These are phyloP conservation scores for Hipparchia semele DNA, from an alignment of 2,888 invertebrate genomes.

Conservation along the genomic window DNA sequence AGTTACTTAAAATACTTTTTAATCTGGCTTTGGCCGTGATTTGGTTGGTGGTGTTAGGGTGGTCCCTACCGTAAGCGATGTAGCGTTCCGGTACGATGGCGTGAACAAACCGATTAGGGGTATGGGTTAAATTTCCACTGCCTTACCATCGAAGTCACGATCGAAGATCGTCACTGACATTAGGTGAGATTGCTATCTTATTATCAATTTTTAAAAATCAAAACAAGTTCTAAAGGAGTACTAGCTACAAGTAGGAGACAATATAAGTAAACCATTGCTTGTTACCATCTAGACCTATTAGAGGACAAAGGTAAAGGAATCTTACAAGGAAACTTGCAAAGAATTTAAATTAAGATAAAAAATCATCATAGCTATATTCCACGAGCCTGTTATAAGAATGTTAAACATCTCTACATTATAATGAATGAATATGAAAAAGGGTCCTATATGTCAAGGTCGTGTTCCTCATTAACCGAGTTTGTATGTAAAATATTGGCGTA, in stretches of 20 bases:
- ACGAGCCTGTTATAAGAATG: slow-evolving; percentile 2
- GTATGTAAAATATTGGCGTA: slow-evolving; percentile 35
- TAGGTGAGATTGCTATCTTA: not conserved
- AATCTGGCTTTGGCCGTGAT: too few species aligned
- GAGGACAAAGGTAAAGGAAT: too few species aligned
- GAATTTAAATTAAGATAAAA: not conserved
- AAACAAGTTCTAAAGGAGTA: too few species aligned
- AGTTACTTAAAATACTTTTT: too few species aligned
- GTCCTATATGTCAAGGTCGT: slow-evolving; percentile 43
- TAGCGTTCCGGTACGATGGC: too few species aligned
- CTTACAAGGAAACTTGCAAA: not conserved
- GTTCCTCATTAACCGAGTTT: slow-evolving; percentile 29
- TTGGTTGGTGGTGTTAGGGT: too few species aligned
- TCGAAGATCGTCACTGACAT: not conserved
- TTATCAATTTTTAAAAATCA: not conserved
- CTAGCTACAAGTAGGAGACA: not conserved
- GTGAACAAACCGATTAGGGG: too few species aligned
- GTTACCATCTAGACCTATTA: not conserved
- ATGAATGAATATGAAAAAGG: slow-evolving; percentile 38
- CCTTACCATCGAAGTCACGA: not conserved
- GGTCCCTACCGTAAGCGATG: too few species aligned
- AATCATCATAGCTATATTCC: not conserved
- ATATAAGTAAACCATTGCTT: not conserved
- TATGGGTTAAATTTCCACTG: too few species aligned
- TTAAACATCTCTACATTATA: slow-evolving; percentile 6